A percentile compares a stretch with the other conserved stretches of the same genome.
Evolutionary conservation across 1,140 invertebrate genomes (phyloP).

Genomic region (Bombus huntii): DNA sequence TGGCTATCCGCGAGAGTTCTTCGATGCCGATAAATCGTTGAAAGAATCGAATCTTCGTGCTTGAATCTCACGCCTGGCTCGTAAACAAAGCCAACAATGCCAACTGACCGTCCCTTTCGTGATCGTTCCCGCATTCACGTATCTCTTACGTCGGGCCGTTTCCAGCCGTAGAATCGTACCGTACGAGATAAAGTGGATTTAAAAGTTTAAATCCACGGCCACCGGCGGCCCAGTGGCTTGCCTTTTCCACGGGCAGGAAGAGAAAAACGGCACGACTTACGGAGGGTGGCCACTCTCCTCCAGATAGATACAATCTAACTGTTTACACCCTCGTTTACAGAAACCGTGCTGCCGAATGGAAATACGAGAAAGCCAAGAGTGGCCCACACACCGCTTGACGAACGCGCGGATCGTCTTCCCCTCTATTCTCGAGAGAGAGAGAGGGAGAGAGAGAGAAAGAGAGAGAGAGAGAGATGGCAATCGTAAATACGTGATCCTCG

Average conservation of each 20-base stretch:
- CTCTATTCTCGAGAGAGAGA: not conserved
- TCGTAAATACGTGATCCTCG: not conserved
- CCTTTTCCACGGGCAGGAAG: slow-evolving; percentile 9
- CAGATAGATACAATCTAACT: slow-evolving; percentile 76
- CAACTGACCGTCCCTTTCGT: slow-evolving; percentile 74
- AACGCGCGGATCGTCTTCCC: slow-evolving; percentile 10
- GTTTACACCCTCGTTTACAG: slow-evolving; percentile 63
- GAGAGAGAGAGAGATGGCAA: slow-evolving; percentile 2
- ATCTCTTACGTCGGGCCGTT: slow-evolving; percentile 60
- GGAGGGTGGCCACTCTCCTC: slow-evolving; percentile 69
- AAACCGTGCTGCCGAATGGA: slow-evolving; percentile 66
- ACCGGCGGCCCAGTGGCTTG: slow-evolving; percentile 61
- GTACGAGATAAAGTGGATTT: slow-evolving; percentile 80
- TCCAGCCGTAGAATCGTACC: slow-evolving; percentile 68
- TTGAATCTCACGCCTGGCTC: slow-evolving; percentile 79
- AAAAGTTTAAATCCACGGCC: slow-evolving; percentile 79
- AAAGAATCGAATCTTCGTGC: slow-evolving; percentile 75
- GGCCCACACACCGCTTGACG: slow-evolving; percentile 19
- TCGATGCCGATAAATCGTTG: slow-evolving; percentile 52
- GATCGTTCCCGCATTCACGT: slow-evolving; percentile 64
- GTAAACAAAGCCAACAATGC: slow-evolving; percentile 82
- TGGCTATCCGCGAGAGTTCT: slow-evolving; percentile 59
- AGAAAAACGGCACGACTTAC: slow-evolving; percentile 38
- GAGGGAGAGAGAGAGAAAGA: not conserved
- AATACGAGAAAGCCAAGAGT: slow-evolving; percentile 54